Conservation (phyloP, 2,888 invertebrate genomes). For the Mechanitis messenoides region DNA sequence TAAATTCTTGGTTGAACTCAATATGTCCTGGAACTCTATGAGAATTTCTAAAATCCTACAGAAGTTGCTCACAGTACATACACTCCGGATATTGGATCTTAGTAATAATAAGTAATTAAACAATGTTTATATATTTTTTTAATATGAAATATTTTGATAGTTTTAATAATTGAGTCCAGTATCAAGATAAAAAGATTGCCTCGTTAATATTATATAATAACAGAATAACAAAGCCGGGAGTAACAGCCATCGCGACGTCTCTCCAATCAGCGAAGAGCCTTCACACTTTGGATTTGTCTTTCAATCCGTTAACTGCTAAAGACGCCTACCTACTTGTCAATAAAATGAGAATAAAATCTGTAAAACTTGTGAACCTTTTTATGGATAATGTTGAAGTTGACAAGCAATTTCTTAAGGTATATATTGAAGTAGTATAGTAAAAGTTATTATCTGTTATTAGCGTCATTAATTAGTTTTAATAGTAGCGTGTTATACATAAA, state of each 20-base stretch:
- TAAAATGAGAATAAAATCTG: slow-evolving; percentile 15
- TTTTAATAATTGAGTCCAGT: too few relatives aligned
- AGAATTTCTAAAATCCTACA: slow-evolving; percentile 26
- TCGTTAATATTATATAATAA: not conserved
- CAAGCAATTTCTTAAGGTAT: slow-evolving; percentile 25
- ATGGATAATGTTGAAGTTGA: slow-evolving; percentile 26
- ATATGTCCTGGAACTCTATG: slow-evolving; percentile 37
- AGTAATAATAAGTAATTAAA: slow-evolving; percentile 33
- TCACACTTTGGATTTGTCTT: slow-evolving; percentile 25
- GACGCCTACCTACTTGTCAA: slow-evolving; percentile 20
- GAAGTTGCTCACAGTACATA: slow-evolving; percentile 29
- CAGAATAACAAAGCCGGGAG: slow-evolving; percentile 24
- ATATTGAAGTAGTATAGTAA: not conserved
- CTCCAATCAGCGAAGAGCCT: slow-evolving; percentile 21
- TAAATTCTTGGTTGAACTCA: slow-evolving; percentile 33
- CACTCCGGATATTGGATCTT: slow-evolving; percentile 33
- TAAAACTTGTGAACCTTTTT: slow-evolving; percentile 22
- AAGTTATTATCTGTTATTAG: too few relatives aligned
- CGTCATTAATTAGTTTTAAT: not conserved
- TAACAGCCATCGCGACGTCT: slow-evolving; percentile 15
- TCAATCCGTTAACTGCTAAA: slow-evolving; percentile 26
- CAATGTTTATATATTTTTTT: too few relatives aligned
- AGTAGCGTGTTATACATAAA: not conserved
- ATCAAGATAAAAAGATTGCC: too few relatives aligned
- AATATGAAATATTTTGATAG: too few relatives aligned